These are phyloP conservation scores for Lycaon pictus DNA, from an alignment of 2,113 vertebrate species.

Conservation along the genomic window DNA sequence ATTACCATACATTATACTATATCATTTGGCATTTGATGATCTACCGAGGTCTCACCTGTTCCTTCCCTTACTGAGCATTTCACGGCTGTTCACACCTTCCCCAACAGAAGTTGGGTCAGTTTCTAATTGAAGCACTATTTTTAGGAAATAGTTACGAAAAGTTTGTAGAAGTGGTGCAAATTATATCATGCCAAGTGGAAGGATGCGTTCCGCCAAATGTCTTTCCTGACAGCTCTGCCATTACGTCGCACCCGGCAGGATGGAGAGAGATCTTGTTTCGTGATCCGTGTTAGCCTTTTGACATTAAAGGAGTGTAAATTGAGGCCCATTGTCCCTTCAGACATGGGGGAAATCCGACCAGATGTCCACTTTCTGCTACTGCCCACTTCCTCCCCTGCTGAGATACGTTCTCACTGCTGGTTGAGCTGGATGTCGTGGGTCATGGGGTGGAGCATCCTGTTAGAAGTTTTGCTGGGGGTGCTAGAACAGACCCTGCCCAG, in stretches of 20 bases:
- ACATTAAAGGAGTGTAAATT: not conserved
- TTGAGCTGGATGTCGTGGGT: not conserved
- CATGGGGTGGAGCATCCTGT: not conserved
- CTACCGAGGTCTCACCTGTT: conserved; percentile 85
- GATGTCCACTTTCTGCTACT: not conserved
- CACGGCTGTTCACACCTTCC: conserved; percentile 82
- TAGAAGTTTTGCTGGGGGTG: not conserved
- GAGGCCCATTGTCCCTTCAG: not conserved
- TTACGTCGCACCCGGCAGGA: not conserved
- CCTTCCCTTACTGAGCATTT: conserved; percentile 79
- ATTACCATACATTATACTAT: conserved; percentile 87
- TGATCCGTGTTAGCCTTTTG: conserved; percentile 17
- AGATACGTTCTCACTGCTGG: not conserved
- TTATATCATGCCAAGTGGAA: conserved; percentile 76
- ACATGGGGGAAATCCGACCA: not conserved
- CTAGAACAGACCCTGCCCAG: not conserved
- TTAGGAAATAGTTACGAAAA: conserved; percentile 79
- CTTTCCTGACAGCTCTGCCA: conserved; percentile 79
- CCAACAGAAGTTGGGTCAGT: conserved; percentile 81
- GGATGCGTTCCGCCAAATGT: conserved; percentile 62
- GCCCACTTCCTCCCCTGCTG: not conserved
- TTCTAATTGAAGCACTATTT: conserved; percentile 83
- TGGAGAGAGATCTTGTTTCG: conserved; percentile 46
- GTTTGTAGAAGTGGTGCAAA: conserved; percentile 83
- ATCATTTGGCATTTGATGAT: conserved; percentile 88